phyloP scores from a whole-genome alignment of 2,113 vertebrate species.

The Gila orcuttii region DNA sequence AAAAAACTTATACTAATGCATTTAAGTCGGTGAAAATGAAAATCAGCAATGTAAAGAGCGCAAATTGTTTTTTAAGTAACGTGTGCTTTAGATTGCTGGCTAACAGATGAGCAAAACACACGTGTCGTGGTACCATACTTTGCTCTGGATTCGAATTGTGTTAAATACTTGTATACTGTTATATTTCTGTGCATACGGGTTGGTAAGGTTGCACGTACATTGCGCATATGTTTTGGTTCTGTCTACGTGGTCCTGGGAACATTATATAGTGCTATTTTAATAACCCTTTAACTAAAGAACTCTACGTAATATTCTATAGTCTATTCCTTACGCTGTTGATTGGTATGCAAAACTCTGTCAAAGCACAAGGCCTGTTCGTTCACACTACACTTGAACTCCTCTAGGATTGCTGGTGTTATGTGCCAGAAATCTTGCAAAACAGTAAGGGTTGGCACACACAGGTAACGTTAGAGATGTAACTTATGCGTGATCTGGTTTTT shows the following conservation, averaged over 20 bases:
- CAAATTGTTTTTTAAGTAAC: not conserved
- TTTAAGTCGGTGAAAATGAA: not conserved
- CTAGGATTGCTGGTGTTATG: slow-evolving; percentile 8
- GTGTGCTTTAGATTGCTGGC: not conserved
- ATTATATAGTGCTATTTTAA: not conserved
- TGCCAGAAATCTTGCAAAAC: slow-evolving; percentile 24
- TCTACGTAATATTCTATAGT: not conserved
- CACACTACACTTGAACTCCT: not conserved
- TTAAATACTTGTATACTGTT: not conserved
- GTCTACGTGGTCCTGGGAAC: not conserved
- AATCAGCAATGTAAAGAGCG: not conserved
- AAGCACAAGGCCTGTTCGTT: not conserved
- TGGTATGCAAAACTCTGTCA: not conserved
- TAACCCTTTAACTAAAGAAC: not conserved
- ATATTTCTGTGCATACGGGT: not conserved
- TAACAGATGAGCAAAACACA: not conserved
- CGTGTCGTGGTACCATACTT: slow-evolving; percentile 6
- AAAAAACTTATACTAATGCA: not conserved
- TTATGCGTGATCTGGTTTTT: not conserved
- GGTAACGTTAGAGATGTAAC: not conserved
- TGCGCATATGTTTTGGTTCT: not conserved
- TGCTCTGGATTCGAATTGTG: not conserved
- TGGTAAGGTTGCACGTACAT: not conserved
- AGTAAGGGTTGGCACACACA: not conserved
- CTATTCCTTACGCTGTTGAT: not conserved